Evolutionary conservation across 2,888 invertebrate species (phyloP).

Genomic region (Cephonodes hylas): DNA sequence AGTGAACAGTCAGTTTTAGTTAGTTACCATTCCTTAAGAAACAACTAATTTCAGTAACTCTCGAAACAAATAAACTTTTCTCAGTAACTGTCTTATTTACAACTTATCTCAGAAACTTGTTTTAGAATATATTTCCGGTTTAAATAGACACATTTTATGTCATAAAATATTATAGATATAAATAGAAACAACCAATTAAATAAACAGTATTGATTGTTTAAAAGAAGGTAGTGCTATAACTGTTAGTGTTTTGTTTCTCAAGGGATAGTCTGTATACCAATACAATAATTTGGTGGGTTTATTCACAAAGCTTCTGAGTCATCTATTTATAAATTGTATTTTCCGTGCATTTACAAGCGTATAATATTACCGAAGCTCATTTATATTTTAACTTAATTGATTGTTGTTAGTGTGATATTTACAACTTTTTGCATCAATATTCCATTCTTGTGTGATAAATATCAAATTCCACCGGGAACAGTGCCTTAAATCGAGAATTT

Average conservation of each 20-base stretch:
- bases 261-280: background rate
- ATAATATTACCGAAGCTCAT: constrained; percentile 36
- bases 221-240: background rate
- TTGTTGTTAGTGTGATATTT: constrained; percentile 23
- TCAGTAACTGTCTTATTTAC: background rate
- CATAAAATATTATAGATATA: too few relatives aligned
- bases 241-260: background rate
- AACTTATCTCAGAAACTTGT: background rate
- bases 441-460: too few relatives aligned
- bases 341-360: constrained; percentile 35
- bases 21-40: background rate
- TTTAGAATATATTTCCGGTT: background rate
- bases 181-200: too few relatives aligned
- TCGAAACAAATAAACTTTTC: background rate
- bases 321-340: constrained; percentile 19
- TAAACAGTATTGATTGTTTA: too few relatives aligned
- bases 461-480: too few relatives aligned
- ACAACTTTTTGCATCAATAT: constrained; percentile 4
- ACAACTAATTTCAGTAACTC: background rate
- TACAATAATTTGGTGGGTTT: constrained; percentile 5
- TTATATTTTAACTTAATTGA: constrained; percentile 23
- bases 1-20: constrained; percentile 9
- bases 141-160: too few relatives aligned
- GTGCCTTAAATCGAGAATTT: too few relatives aligned
- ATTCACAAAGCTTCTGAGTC: constrained; percentile 20